Base-by-base conservation (phyloP, 2,797 vertebrate species). In the Hemitrygon akajei region DNA sequence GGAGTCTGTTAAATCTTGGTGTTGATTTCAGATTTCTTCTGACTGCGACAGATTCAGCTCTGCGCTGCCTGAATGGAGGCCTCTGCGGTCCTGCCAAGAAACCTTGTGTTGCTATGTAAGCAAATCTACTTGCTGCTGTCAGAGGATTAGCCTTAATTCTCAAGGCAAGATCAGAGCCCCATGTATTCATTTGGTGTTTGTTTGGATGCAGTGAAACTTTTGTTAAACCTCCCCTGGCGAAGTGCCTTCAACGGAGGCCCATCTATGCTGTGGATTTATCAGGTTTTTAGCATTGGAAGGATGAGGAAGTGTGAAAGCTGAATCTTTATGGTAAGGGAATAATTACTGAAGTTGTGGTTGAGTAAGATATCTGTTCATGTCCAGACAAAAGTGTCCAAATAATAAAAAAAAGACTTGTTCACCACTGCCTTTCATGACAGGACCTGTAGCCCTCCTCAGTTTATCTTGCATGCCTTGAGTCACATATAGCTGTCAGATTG, bases 101-200 rank as follows among this genome's bases (percentile, higher is more conserved):
- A 66, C 84, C 9, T 66, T 37, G n/a, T 89, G 60, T n/a, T 89
- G 86, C n/a, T 89, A 37, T 89, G 60, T 63, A 89, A 89, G 66
- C 86, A 89, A 30, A 69, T 60, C 86, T 69, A 60, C 86, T 63
- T 89, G 86, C 34, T 87, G 30, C 30, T 89, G 86, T 66, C n/a
- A 69, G 86, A 66, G 60, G 60, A 69, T 66, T 66, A 69, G n/a
- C 7, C 60, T 69, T 22, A 69, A 27, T 87, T 82, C 60, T 63
- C 84, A 87, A 87, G 30, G 60, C 84, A 87, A 9, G n/a, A 66
- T 87, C 27, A 63, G 30, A 87, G 18, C 58, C 84, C 3, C 47
- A n/a, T 63, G 60, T 89, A 69, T 89, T 63, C 58, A 87, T 30
- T 63, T 89, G n/a, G 5, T 86, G 1, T 3, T 30, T 66, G 60